Evolutionary conservation across 2,888 invertebrate species (phyloP).

Genomic region (Choreutis nemorana): DNA sequence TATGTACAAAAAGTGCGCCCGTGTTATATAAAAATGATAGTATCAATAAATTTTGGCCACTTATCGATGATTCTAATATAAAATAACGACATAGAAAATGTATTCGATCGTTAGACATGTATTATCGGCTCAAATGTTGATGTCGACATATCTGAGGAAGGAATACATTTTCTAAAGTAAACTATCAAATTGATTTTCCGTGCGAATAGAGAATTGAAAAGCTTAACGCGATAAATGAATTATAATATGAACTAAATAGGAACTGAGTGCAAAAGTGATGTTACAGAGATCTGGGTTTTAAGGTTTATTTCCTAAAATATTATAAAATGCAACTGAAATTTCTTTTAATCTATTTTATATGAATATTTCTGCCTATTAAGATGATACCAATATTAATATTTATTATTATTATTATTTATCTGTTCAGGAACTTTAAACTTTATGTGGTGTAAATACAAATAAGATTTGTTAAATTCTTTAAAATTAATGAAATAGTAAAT

Average conservation of each 20-base stretch:
- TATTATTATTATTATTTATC: constrained; percentile 16
- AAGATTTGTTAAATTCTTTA: constrained; percentile 9
- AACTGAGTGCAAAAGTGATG: constrained; percentile 60
- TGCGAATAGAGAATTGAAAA: no score
- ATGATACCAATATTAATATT: constrained; percentile 10
- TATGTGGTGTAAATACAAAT: no score
- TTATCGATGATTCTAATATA: constrained; percentile 31
- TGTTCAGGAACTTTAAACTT: constrained; percentile 22
- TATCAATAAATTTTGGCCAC: constrained; percentile 52
- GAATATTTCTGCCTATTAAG: constrained; percentile 9
- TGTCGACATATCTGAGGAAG: constrained; percentile 31
- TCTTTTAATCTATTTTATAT: constrained; percentile 13
- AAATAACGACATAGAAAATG: constrained; percentile 31
- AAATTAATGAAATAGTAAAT: constrained; percentile 5
- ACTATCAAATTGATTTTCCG: no score
- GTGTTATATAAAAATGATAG: constrained; percentile 22
- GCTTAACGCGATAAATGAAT: constrained; percentile 43
- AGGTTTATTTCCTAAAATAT: constrained; percentile 42
- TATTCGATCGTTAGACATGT: constrained; percentile 29
- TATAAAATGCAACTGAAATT: constrained; percentile 54
- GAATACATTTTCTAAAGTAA: constrained; percentile 40
- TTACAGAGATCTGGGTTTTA: constrained; percentile 52
- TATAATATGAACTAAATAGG: constrained; percentile 56
- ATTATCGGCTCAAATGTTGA: no score
- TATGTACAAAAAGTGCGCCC: constrained; percentile 55